Evolutionary conservation across 1,140 invertebrate species (phyloP).

Genomic region (Drosophila seguyi): DNA sequence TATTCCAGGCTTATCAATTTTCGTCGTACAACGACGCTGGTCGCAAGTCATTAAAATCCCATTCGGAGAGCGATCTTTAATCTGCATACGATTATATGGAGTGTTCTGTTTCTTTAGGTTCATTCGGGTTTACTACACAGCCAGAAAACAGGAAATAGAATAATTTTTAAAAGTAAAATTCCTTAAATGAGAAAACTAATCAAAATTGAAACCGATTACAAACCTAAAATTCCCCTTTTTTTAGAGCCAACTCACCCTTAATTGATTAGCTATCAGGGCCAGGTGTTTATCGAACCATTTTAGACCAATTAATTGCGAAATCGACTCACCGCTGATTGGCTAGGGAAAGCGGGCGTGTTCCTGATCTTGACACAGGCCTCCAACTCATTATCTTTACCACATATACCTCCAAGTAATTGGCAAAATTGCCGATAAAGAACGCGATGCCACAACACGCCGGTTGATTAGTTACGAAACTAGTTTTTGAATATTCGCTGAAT

Average conservation of each 20-base stretch:
- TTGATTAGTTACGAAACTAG: slow-evolving; percentile 51
- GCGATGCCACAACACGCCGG: slow-evolving; percentile 6
- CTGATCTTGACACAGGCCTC: slow-evolving; percentile 62
- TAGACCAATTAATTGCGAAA: slow-evolving; percentile 16
- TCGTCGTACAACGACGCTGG: slow-evolving; percentile 13
- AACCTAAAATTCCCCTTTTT: neutral
- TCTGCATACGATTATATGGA: slow-evolving; percentile 54
- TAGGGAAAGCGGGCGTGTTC: slow-evolving; percentile 50
- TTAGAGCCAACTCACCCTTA: neutral
- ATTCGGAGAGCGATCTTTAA: slow-evolving; percentile 45
- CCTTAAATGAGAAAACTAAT: neutral
- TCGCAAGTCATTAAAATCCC: slow-evolving; percentile 53
- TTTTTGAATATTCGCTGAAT: slow-evolving; percentile 39
- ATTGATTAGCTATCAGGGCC: slow-evolving; percentile 22
- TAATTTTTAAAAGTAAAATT: neutral
- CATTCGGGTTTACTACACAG: slow-evolving; percentile 12
- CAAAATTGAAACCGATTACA: neutral
- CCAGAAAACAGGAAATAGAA: neutral
- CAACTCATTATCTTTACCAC: slow-evolving; percentile 22
- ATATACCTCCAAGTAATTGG: slow-evolving; percentile 39
- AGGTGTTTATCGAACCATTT: slow-evolving; percentile 35
- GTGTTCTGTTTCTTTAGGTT: slow-evolving; percentile 4
- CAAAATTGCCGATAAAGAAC: slow-evolving; percentile 44
- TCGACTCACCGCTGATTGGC: slow-evolving; percentile 39
- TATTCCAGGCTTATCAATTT: slow-evolving; percentile 61